Evolutionary conservation across 2,113 vertebrate species (phyloP), one percentile per base, ranked within the genome.

Genomic region (Bambusicola thoracicus): DNA sequence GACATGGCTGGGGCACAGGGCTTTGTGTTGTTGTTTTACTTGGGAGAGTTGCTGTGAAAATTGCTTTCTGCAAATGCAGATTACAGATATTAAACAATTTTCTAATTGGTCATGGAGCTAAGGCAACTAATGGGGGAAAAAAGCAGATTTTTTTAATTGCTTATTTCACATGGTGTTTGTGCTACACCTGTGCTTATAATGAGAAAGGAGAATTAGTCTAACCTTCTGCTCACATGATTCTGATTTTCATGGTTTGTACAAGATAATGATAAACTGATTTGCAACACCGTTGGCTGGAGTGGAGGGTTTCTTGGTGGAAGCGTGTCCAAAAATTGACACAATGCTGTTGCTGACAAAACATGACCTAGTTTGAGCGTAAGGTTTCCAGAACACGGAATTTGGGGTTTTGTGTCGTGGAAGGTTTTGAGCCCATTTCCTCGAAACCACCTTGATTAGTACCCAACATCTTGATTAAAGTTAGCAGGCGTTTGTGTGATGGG

Each of bases 161-260:
- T 98, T 98, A 98, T 99, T 99, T 99, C 97, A 97, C 98, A 97
- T 98, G 98, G 94, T 97, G 97, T 98, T 98, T 96, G 96, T 97
- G 98, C 96, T 98, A 99, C 98, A 99, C 98, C 98, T 99, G 98
- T 98, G 98, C 97, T 98, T 98, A 98, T 98, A 98, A 99, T 98
- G 98, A 98, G 98, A 98, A 98, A 98, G 97, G 98, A 98, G 98
- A 98, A 98, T 98, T 98, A 98, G 97, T 97, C 97, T 96, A 98
- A 98, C 98, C 97, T 98, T 98, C 98, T 98, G 98, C 98, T 98
- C 98, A 98, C 97, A 98, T 97, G 98, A 98, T 98, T 98, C 96
- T 97, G 97, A 98, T 99, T 98, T 97, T 95, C 97, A 98, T 97
- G 98, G 97, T 96, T 98, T 97, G 96, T 98, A 97, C 96, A 97